phyloP scores from a whole-genome alignment of 2,797 vertebrate genomes.

The Gallirallus australis region DNA sequence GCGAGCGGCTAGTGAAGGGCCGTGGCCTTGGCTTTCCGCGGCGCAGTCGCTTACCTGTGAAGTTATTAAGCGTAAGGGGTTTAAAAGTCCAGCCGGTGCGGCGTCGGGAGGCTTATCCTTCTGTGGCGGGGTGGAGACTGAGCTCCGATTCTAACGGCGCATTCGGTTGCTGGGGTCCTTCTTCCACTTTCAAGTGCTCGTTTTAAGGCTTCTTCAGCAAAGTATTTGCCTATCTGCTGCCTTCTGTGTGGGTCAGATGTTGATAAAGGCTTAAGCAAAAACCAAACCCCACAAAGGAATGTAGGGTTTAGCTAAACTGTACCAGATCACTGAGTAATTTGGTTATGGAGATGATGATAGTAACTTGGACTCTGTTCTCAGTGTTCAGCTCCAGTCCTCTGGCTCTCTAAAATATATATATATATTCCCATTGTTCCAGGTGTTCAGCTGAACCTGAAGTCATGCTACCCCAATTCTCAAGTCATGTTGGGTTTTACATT shows the following conservation, averaged over 20 bases:
- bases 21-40: rapidly evolving
- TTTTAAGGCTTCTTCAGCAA: not conserved
- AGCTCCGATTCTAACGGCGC: not conserved
- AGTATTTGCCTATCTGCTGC: rapidly evolving
- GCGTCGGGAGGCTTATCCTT: rapidly evolving
- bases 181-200: not conserved
- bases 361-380: not conserved
- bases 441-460: not conserved
- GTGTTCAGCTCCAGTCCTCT: not conserved
- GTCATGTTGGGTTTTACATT: not conserved
- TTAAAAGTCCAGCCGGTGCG: too few species aligned
- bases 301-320: not conserved
- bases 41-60: rapidly evolving
- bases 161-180: rapidly evolving
- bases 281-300: not conserved
- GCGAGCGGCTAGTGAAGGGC: rapidly evolving
- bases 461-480: rapidly evolving
- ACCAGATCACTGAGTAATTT: not conserved
- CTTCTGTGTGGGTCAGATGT: not conserved
- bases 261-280: not conserved
- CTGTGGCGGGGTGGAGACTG: rapidly evolving
- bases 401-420: not conserved
- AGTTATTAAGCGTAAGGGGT: rapidly evolving
- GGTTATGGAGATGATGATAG: rapidly evolving
- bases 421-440: not conserved